phyloP scores from a whole-genome alignment of 2,797 vertebrate genomes.

The Thripadectes ignobilis region DNA sequence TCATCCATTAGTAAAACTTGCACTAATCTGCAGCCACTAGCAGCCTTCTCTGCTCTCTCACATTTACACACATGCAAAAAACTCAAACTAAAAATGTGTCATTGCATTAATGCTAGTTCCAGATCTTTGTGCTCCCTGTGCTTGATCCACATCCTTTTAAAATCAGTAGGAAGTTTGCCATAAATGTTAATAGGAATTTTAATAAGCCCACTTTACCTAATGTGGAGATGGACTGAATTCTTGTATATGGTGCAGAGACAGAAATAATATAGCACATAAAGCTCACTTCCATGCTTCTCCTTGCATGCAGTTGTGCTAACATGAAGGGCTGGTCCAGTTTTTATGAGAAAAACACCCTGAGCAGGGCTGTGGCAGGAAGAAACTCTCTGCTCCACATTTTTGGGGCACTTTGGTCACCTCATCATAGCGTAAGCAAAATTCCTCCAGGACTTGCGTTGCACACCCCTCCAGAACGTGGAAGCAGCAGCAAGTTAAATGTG shows the following conservation, averaged over 20 bases:
- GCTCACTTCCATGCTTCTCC: neutral
- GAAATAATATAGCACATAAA: neutral
- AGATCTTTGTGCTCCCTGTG: neutral
- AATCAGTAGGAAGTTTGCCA: neutral
- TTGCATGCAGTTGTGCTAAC: neutral
- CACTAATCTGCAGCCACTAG: neutral
- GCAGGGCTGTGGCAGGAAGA: neutral
- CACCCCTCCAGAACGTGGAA: neutral
- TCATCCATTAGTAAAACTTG: neutral
- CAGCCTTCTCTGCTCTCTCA: neutral
- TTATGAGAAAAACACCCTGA: neutral
- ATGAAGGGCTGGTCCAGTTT: neutral
- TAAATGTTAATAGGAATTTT: neutral
- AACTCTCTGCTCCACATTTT: neutral
- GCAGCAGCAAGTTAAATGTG: neutral
- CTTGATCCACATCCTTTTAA: neutral
- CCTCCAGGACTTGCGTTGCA: neutral
- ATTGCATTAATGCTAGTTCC: neutral
- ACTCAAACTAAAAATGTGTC: neutral
- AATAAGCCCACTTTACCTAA: neutral
- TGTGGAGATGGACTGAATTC: neutral
- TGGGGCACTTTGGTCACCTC: neutral
- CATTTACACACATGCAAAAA: neutral
- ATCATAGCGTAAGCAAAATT: neutral
- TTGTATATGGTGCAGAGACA: neutral